These are phyloP conservation scores for Sebastes schlegelii DNA, from an alignment of 2,113 vertebrate species.

Conservation along the genomic window DNA sequence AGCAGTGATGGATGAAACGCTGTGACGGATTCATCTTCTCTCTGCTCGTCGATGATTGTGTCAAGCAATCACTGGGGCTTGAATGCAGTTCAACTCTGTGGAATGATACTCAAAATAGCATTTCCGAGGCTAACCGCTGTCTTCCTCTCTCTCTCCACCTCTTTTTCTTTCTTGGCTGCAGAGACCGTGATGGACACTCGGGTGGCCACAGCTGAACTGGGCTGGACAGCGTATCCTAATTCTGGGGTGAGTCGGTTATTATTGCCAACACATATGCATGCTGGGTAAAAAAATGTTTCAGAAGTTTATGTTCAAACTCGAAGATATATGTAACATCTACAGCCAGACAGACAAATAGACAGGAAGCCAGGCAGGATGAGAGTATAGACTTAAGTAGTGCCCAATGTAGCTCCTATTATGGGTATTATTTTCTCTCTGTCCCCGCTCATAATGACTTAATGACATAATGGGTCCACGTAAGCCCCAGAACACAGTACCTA, in stretches of 20 bases:
- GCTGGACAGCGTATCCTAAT: slow-evolving; percentile 97
- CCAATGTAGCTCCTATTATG: slow-evolving; percentile 71
- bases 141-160: slow-evolving; percentile 21
- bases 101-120: slow-evolving; percentile 61
- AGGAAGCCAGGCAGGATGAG: slow-evolving; percentile 56
- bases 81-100: slow-evolving; percentile 54
- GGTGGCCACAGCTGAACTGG: slow-evolving; percentile 97
- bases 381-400: slow-evolving; percentile 64
- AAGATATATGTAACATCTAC: slow-evolving; percentile 18
- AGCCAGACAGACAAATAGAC: slow-evolving; percentile 57
- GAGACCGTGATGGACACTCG: slow-evolving; percentile 98
- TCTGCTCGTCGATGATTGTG: slow-evolving; percentile 65
- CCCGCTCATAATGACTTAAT: slow-evolving; percentile 83
- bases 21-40: slow-evolving; percentile 58
- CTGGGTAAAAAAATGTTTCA: neutral
- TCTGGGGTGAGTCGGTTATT: slow-evolving; percentile 91
- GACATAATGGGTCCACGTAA: slow-evolving; percentile 83
- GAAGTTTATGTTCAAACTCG: neutral
- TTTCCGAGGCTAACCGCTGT: slow-evolving; percentile 61
- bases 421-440: slow-evolving; percentile 80
- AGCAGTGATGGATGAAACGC: slow-evolving; percentile 56
- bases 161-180: slow-evolving; percentile 78
- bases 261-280: slow-evolving; percentile 2
- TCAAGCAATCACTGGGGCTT: slow-evolving; percentile 72
- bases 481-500: slow-evolving; percentile 74